Base-by-base conservation (phyloP, 2,888 invertebrate species). In the Bedellia somnulentella region DNA sequence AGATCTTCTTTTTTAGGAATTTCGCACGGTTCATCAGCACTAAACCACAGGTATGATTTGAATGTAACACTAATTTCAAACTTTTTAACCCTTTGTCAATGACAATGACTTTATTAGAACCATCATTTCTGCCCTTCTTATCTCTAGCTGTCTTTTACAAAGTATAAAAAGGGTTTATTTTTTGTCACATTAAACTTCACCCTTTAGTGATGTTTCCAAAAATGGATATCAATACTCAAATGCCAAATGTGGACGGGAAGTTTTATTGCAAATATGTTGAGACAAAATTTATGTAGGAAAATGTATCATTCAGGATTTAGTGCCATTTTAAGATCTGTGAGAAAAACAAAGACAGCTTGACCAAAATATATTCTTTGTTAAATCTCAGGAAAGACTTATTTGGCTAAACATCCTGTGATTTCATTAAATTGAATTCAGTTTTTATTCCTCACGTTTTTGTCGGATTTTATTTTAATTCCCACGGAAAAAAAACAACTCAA, bases 21-120 rank as follows among this genome's bases (percentile, higher is more conserved):
- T 73, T 73, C 75, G 64, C 75, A 75, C 73, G 75, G 70, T 67
- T 66, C 49, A n/a, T n/a, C n/a, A n/a, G n/a, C n/a, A n/a, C 61
- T 71, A 67, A 44, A 41, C 50, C 47, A 51, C 52, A 48, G 42
- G 42, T 45, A 44, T 61, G 63, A 61, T 71, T 64, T 71, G 64
- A 73, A 75, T 75, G 63, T 45, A 42, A 44, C 47, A 41, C 62
- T 73, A 71, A 75, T 75, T 75, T 73, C 61, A 55, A 24, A 21
- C 59, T 61, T 56, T 33, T 32, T 41, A 57, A 59, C 63, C 62
- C 61, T 68, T 62, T 61, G 41, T 41, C 35, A 18, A 18, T 48
- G 45, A 59, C 56, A 61, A 57, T 57, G 39, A 50, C 42, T 47
- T 43, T 43, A 41, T 51, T 47, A 45, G 15, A 43, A 40, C 43